Conservation (phyloP, 2,113 vertebrate species). For the Promerops cafer region DNA sequence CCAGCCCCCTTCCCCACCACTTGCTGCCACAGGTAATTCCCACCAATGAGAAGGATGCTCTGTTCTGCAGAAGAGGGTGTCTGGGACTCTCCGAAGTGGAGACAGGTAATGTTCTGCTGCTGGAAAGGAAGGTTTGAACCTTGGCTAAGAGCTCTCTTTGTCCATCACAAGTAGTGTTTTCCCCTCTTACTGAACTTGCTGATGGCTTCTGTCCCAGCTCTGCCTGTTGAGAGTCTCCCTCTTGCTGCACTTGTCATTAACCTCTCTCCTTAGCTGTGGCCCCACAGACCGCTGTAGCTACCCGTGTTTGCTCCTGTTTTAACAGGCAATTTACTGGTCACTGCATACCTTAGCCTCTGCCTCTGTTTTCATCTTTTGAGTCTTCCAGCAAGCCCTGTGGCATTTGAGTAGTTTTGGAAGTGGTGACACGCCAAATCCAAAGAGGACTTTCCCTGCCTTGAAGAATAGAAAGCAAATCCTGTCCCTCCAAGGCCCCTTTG, state of each 20-base stretch:
- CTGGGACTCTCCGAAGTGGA: not conserved
- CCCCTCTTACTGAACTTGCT: not conserved
- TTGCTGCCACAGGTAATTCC: not conserved
- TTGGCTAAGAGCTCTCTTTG: fast-evolving
- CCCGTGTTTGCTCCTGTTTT: not conserved
- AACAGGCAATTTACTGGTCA: not conserved
- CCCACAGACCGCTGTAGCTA: not conserved
- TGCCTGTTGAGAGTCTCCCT: fast-evolving
- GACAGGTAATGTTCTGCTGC: not conserved
- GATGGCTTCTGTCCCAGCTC: not conserved
- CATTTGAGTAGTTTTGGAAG: not conserved
- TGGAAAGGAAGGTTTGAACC: not conserved
- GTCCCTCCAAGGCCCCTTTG: not conserved
- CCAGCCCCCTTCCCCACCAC: not conserved
- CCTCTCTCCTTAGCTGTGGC: not conserved
- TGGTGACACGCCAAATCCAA: not conserved
- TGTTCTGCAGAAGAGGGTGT: not conserved
- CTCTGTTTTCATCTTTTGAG: not conserved
- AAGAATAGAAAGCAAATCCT: not conserved
- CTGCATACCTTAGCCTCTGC: not conserved
- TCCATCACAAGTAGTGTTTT: not conserved
- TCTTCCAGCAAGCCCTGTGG: not conserved
- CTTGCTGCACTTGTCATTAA: not conserved
- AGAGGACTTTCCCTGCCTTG: not conserved
- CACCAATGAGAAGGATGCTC: not conserved